Base-by-base conservation (phyloP, 2,797 vertebrate genomes). In the Onychomys leucogaster region DNA sequence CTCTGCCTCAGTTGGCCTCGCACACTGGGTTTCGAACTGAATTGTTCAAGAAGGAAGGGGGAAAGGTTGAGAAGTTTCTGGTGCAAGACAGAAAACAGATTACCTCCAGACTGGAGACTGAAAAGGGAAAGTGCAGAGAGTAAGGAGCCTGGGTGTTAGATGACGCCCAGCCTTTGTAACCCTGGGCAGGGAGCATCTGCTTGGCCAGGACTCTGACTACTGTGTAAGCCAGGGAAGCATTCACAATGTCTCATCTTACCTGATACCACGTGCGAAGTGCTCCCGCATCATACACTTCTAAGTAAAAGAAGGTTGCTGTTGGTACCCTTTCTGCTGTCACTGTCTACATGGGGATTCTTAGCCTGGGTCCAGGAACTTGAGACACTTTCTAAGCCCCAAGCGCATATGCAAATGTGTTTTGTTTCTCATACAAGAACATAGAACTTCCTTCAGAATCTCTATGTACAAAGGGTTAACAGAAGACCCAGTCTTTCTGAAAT, bases 401-500 rank as follows among this genome's bases (percentile, higher is more conserved):
- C 19, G 3, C 52, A 76, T 63, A 49, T 52, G 4, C 17, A 92
- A 67, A 87, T 63, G 23, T 46, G 67, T 57, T 85, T 89, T 89
- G 75, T 17, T 71, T 91, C 46, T 37, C 7, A 9, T 86, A 49
- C 82, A 23, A 88, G 41, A 80, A 80, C 23, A 46, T 17, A 78
- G 34, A 73, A 23, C 55, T 71, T 92, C 83, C 80, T 95, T 86
- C 37, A 82, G 75, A 77, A 59, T 73, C 89, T 86, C 78, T 57
- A 49, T 82, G 13, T 16, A 81, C 80, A 41, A 59, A 96, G 84
- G 27, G 16, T 80, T 90, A 57, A 94, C 77, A 92, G n/a, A 19
- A 52, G n/a, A 81, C 92, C 57, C n/a, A 65, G n/a, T 86, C 67
- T 94, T 89, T 76, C 32, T 69, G n/a, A 93, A 93, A 84, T 81